These are phyloP conservation scores for Pseudonaja textilis DNA, from an alignment of 2,113 vertebrate genomes.

Conservation along the genomic window DNA sequence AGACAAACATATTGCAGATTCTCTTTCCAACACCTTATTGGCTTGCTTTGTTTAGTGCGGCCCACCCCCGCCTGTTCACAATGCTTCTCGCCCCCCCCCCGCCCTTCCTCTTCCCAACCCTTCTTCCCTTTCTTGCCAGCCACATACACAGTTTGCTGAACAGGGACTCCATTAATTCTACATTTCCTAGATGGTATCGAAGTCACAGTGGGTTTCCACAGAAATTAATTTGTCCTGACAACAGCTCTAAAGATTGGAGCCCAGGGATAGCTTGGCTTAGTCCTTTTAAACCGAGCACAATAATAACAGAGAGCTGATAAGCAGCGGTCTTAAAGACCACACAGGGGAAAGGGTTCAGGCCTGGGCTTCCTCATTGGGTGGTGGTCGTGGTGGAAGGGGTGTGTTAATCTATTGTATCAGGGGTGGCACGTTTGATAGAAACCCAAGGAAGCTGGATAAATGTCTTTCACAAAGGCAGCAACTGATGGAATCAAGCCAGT, in stretches of 20 bases:
- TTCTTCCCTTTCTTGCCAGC: conserved; percentile 41
- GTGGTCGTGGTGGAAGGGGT: conserved; percentile 13
- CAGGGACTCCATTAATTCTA: conserved; percentile 74
- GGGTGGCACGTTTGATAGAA: conserved; percentile 29
- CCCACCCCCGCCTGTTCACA: conserved; percentile 4
- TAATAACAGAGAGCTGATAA: conserved; percentile 73
- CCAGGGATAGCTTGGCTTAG: conserved; percentile 72
- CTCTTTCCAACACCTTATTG: conserved; percentile 12
- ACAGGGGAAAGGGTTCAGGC: conserved; percentile 58
- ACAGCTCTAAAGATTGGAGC: conserved; percentile 75
- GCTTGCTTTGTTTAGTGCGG: conserved; percentile 33
- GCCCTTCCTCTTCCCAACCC: conserved; percentile 10
- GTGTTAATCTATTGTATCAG: conserved; percentile 36
- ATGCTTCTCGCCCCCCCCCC: conserved; percentile 21
- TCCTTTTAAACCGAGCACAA: conserved; percentile 71
- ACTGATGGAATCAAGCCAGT: not conserved
- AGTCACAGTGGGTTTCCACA: conserved; percentile 72
- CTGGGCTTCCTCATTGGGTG: conserved; percentile 24
- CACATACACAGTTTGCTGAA: conserved; percentile 66
- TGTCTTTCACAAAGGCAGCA: not conserved
- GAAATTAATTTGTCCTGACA: conserved; percentile 82
- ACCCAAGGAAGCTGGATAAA: conserved; percentile 32
- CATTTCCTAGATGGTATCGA: conserved; percentile 75
- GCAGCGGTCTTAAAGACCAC: conserved; percentile 64
- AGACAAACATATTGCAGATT: not conserved